A percentile compares a stretch with the other conserved stretches of the same genome.
Evolutionary conservation across 1,140 invertebrate species (phyloP).

Genomic region (Dendroctonus ponderosae): DNA sequence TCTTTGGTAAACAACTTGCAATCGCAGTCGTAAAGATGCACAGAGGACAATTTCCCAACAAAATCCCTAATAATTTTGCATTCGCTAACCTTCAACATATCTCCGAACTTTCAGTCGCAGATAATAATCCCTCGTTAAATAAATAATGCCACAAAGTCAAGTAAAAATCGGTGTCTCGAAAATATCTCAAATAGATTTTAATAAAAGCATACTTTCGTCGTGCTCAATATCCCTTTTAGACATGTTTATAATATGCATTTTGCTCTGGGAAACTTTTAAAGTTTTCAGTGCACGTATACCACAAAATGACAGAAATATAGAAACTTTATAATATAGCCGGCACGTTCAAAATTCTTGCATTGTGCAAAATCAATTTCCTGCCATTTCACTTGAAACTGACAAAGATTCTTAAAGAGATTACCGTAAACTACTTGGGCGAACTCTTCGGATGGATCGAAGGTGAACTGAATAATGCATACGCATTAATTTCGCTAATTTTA

Average conservation of each 20-base stretch:
- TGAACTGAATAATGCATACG: too few species aligned
- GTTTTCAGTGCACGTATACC: slow-evolving; percentile 31
- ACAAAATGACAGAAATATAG: slow-evolving; percentile 31
- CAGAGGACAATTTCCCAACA: background rate
- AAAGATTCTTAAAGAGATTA: slow-evolving; percentile 11
- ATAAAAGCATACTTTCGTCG: slow-evolving; percentile 28
- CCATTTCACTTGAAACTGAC: slow-evolving; percentile 26
- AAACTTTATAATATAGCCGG: slow-evolving; percentile 30
- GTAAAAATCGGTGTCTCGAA: background rate
- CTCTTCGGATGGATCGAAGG: too few species aligned
- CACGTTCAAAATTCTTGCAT: slow-evolving; percentile 33
- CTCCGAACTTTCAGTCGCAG: too few species aligned
- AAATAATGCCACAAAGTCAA: too few species aligned
- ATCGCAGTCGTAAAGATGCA: background rate
- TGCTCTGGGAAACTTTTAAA: slow-evolving; percentile 23
- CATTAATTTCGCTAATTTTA: too few species aligned
- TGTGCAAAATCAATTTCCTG: slow-evolving; percentile 31
- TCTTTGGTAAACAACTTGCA: background rate
- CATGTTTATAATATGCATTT: slow-evolving; percentile 29
- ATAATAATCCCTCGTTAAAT: too few species aligned
- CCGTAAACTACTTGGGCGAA: too few species aligned
- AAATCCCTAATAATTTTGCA: too few species aligned
- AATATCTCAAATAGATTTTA: slow-evolving; percentile 31
- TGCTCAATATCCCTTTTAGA: slow-evolving; percentile 27
- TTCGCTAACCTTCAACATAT: too few species aligned